Evolutionary conservation across 2,888 invertebrate species (phyloP), one percentile per base, ranked within the genome.

Genomic region (Heliconius cydno): DNA sequence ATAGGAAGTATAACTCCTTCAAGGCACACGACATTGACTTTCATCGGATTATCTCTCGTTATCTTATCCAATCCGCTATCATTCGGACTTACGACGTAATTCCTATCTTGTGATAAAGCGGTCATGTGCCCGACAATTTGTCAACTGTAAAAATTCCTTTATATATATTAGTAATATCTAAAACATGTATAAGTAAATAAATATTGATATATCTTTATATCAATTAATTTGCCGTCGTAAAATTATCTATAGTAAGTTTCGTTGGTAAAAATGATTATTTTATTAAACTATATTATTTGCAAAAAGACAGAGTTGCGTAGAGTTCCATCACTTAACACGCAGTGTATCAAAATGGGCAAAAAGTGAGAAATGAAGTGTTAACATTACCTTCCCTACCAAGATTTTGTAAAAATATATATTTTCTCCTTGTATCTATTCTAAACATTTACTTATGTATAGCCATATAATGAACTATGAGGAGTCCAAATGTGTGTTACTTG

Each of bases 21-120:
- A 72, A 75, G 60, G 75, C 77, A 63, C 71, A 78, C 80, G 80
- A 76, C 80, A 80, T 80, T 80, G 80, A 80, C 80, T 80, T 79
- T 79, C 72, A 38, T 67, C 60, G 57, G 77, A 79, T 79, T 79
- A 79, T 57, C 66, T 65, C 25, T 15, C 9, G 15, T 28, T 79
- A 79, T 79, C 79, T 79, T 73, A 79, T 79, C 79, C 38, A 66
- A 76, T 65, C 60, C 76, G 70, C 71, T 79, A 76, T 79, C 79
- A 73, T 41, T 22, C n/a, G 57, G 52, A 57, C 67, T 73, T 60
- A 60, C 72, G 73, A 71, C 76, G 67, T 79, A 79, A 76, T 52
- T 34, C 76, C 52, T 79, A 60, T 78, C 73, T 75, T 19, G 15
- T 52, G 79, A 79, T 77, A 73, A 79, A 57, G 15, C 79, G 79